Evolutionary conservation across 2,888 invertebrate species (phyloP).

Genomic region (Clunio marinus): DNA sequence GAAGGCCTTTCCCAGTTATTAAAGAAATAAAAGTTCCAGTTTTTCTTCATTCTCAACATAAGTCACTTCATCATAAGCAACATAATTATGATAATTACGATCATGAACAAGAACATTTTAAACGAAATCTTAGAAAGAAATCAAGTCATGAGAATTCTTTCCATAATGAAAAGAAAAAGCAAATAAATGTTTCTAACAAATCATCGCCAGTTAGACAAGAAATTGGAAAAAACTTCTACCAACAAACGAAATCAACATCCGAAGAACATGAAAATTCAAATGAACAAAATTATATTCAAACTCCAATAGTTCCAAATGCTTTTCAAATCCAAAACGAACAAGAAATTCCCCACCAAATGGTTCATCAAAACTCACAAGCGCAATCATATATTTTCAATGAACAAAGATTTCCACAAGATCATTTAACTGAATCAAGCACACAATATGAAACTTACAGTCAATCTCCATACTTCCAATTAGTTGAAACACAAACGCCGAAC

Average conservation of each 20-base stretch:
- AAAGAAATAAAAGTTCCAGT: slow-evolving; percentile 32
- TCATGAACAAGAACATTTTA: not conserved
- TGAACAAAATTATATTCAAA: not conserved
- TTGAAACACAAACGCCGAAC: not conserved
- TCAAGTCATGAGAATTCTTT: not conserved
- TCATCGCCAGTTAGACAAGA: too few species aligned
- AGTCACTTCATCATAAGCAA: not conserved
- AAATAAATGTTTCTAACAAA: too few species aligned
- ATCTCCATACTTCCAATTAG: slow-evolving; percentile 1
- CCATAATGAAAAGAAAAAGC: too few species aligned
- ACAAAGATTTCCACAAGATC: too few species aligned
- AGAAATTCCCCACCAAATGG: too few species aligned
- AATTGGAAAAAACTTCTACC: not conserved
- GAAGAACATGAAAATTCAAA: not conserved
- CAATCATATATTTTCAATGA: too few species aligned
- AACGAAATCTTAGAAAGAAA: not conserved
- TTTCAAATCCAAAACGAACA: not conserved
- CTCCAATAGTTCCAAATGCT: slow-evolving; percentile 14
- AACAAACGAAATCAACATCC: not conserved
- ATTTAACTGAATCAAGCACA: slow-evolving; percentile 18
- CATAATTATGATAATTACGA: not conserved
- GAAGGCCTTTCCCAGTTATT: slow-evolving; percentile 20
- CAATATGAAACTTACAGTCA: slow-evolving; percentile 28
- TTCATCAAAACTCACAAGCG: too few species aligned
- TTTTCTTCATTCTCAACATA: not conserved